Conservation (phyloP, 2,888 invertebrate species). For the Ophion costatus region DNA sequence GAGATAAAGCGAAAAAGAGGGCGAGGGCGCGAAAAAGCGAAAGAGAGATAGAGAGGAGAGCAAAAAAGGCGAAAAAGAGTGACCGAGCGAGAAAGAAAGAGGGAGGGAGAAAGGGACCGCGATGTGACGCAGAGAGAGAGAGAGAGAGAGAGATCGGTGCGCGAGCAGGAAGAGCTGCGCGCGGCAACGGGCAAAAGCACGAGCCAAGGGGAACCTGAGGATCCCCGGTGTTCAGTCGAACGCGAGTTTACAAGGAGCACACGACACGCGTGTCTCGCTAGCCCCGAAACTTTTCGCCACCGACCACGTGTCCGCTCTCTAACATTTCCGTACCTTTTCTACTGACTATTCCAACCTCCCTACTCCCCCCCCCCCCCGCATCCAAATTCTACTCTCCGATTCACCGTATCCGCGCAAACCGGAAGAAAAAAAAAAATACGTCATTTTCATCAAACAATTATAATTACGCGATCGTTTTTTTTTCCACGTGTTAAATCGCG, state of each 20-base stretch:
- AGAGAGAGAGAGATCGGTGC: conserved; percentile 63
- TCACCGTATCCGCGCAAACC: too few relatives aligned
- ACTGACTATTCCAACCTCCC: too few relatives aligned
- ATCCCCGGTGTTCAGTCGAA: conserved; percentile 77
- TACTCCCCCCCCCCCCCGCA: too few relatives aligned
- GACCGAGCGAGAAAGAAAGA: conserved; percentile 9
- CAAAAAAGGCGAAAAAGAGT: conserved; percentile 39
- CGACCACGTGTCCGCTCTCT: conserved; percentile 73
- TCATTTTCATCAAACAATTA: too few relatives aligned
- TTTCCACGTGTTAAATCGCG: neutral
- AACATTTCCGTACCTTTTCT: neutral
- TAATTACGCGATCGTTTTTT: too few relatives aligned
- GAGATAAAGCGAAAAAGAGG: neutral
- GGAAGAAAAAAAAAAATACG: neutral
- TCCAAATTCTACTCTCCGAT: too few relatives aligned
- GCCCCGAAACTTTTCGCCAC: conserved; percentile 70
- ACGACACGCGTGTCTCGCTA: conserved; percentile 77
- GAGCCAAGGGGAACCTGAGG: conserved; percentile 66
- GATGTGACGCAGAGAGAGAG: conserved; percentile 57
- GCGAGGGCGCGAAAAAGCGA: neutral
- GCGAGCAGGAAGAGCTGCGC: conserved; percentile 71
- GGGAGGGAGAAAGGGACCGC: conserved; percentile 57
- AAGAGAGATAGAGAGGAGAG: neutral
- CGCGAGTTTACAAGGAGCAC: conserved; percentile 81
- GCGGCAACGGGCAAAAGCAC: conserved; percentile 65